Conservation (phyloP, 1,140 invertebrate species). For the Brachionus koreanus region DNA sequence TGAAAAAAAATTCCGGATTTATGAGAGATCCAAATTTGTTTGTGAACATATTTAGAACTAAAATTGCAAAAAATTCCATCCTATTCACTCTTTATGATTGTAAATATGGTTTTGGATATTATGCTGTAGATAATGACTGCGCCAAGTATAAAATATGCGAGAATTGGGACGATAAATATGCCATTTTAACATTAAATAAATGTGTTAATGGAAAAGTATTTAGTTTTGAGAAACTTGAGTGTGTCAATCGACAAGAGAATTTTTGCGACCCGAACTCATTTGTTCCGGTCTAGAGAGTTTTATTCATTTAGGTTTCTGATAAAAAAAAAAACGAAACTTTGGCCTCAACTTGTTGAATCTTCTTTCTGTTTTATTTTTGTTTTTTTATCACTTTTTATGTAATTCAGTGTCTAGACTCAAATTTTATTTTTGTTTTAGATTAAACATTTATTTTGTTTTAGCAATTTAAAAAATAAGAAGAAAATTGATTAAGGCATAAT, state of each 20-base stretch:
- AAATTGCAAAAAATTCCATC: neutral
- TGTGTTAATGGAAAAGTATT: conserved; percentile 29
- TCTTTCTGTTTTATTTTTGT: neutral
- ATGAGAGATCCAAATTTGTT: neutral
- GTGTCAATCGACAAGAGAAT: neutral
- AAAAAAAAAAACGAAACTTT: neutral
- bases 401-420: neutral
- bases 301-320: neutral
- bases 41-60: conserved; percentile 14
- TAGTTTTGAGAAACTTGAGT: conserved; percentile 16
- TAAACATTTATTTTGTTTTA: neutral
- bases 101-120: conserved; percentile 3
- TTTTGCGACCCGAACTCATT: neutral
- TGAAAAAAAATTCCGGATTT: conserved; percentile 27
- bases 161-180: conserved; percentile 28
- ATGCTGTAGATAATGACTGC: neutral
- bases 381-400: neutral
- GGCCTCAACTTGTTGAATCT: neutral
- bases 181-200: conserved; percentile 6
- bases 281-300: neutral
- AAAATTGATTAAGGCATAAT: neutral
- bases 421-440: neutral
- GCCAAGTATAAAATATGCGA: conserved; percentile 17
- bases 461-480: neutral
- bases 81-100: neutral